Evolutionary conservation across 1,140 invertebrate species (phyloP).

Genomic region (Ctenoplectra terminalis): DNA sequence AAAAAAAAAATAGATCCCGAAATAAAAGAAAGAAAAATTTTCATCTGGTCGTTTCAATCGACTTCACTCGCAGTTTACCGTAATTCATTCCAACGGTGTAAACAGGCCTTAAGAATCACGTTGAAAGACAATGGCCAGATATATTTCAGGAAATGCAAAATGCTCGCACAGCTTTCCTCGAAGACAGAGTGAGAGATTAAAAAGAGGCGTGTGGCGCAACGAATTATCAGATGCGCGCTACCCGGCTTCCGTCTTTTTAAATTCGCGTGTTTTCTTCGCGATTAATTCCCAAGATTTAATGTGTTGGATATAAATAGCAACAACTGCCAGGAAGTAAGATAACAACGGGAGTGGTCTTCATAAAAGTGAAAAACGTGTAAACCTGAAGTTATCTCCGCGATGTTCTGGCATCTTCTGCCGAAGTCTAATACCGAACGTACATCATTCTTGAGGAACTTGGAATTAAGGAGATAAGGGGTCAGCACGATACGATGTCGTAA

Average conservation of each 20-base stretch:
- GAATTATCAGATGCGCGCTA: slow-evolving; percentile 19
- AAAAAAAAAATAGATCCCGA: not conserved
- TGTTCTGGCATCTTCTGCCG: not conserved
- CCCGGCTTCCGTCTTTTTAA: slow-evolving; percentile 28
- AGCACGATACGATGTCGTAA: not conserved
- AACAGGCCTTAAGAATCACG: slow-evolving; percentile 7
- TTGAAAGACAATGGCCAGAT: slow-evolving; percentile 52
- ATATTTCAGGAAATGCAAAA: slow-evolving; percentile 41
- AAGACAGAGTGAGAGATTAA: not conserved
- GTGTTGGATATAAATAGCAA: not conserved
- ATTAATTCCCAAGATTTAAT: slow-evolving; percentile 49
- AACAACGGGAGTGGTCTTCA: slow-evolving; percentile 10
- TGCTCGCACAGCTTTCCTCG: slow-evolving; percentile 40
- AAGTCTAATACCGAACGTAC: not conserved
- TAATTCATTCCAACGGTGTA: too few relatives aligned
- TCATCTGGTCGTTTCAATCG: not conserved
- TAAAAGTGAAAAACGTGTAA: not conserved
- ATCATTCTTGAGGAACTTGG: not conserved
- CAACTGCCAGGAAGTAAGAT: slow-evolving; percentile 6
- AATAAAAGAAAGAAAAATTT: not conserved
- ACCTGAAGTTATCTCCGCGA: not conserved
- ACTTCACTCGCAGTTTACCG: not conserved
- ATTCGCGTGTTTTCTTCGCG: slow-evolving; percentile 23
- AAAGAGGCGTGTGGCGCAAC: slow-evolving; percentile 47
- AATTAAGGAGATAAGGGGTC: not conserved